Conservation (phyloP, 2,797 vertebrate species). For the Dendrocincla fuliginosa region DNA sequence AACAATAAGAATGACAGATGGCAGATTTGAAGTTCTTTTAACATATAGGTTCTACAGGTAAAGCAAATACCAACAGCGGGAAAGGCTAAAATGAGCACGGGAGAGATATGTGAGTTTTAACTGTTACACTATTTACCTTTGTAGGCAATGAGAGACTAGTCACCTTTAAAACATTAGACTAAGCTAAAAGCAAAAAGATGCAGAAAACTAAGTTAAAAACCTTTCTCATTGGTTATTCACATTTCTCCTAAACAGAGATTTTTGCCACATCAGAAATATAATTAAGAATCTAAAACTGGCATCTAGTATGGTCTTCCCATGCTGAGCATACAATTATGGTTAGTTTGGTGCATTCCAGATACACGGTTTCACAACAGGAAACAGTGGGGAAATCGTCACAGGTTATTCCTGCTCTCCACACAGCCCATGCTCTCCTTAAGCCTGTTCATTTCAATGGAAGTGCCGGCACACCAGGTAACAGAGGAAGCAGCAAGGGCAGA, state of each 20-base stretch:
- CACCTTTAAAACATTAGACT: neutral
- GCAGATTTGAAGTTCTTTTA: neutral
- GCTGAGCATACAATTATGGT: neutral
- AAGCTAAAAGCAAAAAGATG: neutral
- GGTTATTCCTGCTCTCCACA: neutral
- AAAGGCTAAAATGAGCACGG: neutral
- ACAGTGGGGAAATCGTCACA: neutral
- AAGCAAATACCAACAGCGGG: neutral
- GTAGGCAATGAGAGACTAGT: neutral
- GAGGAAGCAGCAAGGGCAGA: neutral
- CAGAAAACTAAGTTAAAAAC: neutral
- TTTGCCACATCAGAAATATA: neutral
- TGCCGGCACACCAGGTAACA: fast-evolving
- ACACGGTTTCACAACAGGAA: neutral
- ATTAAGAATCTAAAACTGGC: neutral
- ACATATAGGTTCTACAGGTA: neutral
- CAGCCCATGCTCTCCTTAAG: neutral
- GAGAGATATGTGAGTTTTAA: neutral
- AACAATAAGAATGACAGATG: neutral
- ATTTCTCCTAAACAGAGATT: neutral
- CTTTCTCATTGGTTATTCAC: neutral
- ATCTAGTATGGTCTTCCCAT: neutral
- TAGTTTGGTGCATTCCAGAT: neutral
- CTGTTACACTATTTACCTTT: neutral
- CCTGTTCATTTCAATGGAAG: neutral